These are phyloP conservation scores for Rutilus rutilus DNA, from an alignment of 2,113 vertebrate species.

Conservation along the genomic window DNA sequence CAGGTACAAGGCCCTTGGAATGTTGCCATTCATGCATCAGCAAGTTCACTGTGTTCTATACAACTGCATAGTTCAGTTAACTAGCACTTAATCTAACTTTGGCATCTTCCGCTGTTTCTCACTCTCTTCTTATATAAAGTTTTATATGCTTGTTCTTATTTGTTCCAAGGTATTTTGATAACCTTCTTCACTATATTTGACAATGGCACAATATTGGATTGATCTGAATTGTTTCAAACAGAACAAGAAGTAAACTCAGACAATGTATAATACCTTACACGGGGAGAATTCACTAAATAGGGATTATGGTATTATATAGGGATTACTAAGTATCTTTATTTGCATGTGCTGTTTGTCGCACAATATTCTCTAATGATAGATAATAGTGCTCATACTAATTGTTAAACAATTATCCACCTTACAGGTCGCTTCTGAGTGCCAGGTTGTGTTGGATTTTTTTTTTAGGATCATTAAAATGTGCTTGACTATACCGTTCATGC, in stretches of 20 bases:
- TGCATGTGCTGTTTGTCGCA: background rate
- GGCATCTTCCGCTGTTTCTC: conserved; percentile 7
- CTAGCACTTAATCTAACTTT: conserved; percentile 33
- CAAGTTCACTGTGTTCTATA: conserved; percentile 9
- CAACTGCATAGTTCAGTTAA: conserved; percentile 40
- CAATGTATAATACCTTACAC: background rate
- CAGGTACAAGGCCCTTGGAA: conserved; percentile 25
- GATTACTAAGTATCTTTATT: too few relatives aligned
- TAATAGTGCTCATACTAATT: background rate
- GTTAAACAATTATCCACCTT: background rate
- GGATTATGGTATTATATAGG: too few relatives aligned
- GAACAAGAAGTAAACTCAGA: background rate
- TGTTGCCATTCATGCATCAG: conserved; percentile 33
- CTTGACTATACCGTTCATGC: background rate
- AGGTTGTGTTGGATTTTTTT: background rate
- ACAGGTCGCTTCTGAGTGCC: background rate
- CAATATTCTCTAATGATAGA: background rate
- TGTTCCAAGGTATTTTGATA: conserved; percentile 7
- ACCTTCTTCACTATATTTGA: background rate
- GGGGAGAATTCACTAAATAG: background rate
- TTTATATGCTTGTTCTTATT: conserved; percentile 34
- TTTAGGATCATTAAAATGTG: conserved; percentile 5
- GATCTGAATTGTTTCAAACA: conserved; percentile 9
- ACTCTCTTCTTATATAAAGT: background rate
- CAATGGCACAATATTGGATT: conserved; percentile 15